Evolutionary conservation across 2,888 invertebrate species (phyloP), one percentile per base, ranked within the genome.

Genomic region (Aethes cnicana): DNA sequence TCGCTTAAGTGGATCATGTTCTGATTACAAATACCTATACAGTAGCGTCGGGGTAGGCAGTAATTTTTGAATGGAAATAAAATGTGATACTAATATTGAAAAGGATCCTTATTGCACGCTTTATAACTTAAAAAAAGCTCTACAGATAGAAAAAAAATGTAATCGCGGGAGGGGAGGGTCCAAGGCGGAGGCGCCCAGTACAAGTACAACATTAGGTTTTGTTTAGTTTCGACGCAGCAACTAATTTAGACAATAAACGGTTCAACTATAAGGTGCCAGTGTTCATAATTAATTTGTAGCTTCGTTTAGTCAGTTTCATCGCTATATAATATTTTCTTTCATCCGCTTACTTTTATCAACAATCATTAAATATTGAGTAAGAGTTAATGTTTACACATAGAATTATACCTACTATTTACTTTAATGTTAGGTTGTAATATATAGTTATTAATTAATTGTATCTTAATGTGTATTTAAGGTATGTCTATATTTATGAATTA

Each of bases 401-500:
- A 71, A 73, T 68, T 81, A 79, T 78, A 78, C 65, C 77, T 82
- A 86, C 79, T 84, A 84, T 82, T 73, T 83, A 81, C 74, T 61
- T 52, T 86, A 84, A 84, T 77, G 55, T 72, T 85, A 84, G 75
- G 70, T 77, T 78, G 70, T 83, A 84, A 74, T 62, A 68, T 79
- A 77, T 76, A 74, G 72, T 73, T 62, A 74, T 73, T 72, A 21
- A 11, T 11, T 23, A 65, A 77, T 77, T 78, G 81, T 84, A 78
- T 70, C 70, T 77, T 77, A 81, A 72, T 66, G 72, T 75, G 74
- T 75, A 64, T 72, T 64, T 83, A 81, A 79, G 75, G 77, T 79
- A 81, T 77, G 77, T 85, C 77, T 86, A 86, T 87, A 85, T 87
- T 86, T 86, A 86, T 86, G 78, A 83, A 73, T 72, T 80, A 76